Evolutionary conservation across 1,140 invertebrate genomes (phyloP).

Genomic region (Chironomus striatipennis): DNA sequence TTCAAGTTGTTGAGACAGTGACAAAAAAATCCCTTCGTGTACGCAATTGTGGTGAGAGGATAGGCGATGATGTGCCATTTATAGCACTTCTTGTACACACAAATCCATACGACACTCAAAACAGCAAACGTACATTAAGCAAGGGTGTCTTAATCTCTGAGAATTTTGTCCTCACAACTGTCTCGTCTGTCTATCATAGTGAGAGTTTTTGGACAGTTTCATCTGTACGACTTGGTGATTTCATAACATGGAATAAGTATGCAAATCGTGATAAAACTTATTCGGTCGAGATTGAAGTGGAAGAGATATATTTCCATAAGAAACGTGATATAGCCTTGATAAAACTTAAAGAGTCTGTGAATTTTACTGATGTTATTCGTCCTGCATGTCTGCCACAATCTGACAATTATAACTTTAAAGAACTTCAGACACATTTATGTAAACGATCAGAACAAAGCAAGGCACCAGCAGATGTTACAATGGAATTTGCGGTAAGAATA

Average conservation of each 20-base stretch:
- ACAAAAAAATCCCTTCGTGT: constrained; percentile 1
- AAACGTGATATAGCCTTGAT: constrained; percentile 19
- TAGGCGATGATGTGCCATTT: constrained; percentile 14
- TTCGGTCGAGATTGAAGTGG: not conserved
- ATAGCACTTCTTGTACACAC: not conserved
- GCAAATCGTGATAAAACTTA: constrained; percentile 16
- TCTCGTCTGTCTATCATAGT: constrained; percentile 15
- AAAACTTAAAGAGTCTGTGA: constrained; percentile 1
- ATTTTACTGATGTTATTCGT: constrained; percentile 13
- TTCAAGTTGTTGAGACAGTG: not conserved
- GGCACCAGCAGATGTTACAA: not conserved
- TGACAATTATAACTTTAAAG: constrained; percentile 11
- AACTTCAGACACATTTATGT: not conserved
- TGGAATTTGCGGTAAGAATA: constrained; percentile 2
- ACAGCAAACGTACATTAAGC: not conserved
- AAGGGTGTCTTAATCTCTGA: constrained; percentile 11
- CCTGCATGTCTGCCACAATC: constrained; percentile 20
- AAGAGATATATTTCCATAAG: not conserved
- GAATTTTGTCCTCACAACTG: not conserved
- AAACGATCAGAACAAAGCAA: not conserved
- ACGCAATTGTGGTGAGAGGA: constrained; percentile 9
- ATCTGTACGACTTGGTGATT: constrained; percentile 6
- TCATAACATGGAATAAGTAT: constrained; percentile 17
- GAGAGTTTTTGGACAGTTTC: not conserved
- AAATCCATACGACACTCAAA: constrained; percentile 1